Evolutionary conservation across 2,888 invertebrate species (phyloP).

Genomic region (Conus canariensis): DNA sequence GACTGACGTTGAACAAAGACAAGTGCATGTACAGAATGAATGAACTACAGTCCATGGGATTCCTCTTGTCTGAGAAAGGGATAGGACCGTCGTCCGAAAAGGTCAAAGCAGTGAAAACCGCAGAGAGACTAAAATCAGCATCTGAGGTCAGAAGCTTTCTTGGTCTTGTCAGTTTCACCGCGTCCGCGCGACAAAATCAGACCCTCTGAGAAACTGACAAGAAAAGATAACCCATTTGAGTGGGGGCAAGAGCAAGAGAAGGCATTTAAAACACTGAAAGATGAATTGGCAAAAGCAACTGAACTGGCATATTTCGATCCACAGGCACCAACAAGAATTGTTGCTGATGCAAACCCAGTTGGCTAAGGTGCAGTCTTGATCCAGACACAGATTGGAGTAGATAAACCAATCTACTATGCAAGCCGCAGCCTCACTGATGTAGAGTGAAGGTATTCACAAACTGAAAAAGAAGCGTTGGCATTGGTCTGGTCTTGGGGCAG

Average conservation of each 20-base stretch:
- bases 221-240: background rate
- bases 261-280: background rate
- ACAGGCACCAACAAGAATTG: background rate
- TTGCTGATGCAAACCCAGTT: background rate
- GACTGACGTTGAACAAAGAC: constrained; percentile 50
- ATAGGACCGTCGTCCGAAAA: background rate
- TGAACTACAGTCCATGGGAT: background rate
- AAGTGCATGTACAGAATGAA: constrained; percentile 49
- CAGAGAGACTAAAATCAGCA: background rate
- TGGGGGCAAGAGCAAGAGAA: background rate
- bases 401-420: background rate
- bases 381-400: background rate
- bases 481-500: no score
- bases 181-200: background rate
- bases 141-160: background rate
- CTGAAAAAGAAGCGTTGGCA: no score
- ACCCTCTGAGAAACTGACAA: background rate
- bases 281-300: background rate
- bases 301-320: background rate
- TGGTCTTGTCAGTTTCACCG: background rate
- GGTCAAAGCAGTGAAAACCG: background rate
- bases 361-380: background rate
- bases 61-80: background rate
- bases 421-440: no score
- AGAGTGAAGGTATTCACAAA: no score